Evolutionary conservation across 1,140 invertebrate species (phyloP).

Genomic region (Drosophila burlai): DNA sequence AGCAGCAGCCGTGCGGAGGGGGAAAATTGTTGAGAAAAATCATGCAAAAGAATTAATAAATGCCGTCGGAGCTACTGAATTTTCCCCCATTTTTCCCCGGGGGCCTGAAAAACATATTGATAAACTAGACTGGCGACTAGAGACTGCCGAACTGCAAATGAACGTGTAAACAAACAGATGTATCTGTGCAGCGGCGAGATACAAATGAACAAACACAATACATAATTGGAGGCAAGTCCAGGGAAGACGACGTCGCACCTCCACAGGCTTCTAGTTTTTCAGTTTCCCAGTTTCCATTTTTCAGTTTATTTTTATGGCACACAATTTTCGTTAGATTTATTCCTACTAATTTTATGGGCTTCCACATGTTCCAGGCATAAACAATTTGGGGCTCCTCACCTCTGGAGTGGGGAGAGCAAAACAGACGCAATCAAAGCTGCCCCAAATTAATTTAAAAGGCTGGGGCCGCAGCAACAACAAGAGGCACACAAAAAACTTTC

Average conservation of each 20-base stretch:
- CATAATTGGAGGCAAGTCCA: conserved; percentile 45
- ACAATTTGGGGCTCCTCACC: conserved; percentile 52
- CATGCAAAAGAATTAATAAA: conserved; percentile 58
- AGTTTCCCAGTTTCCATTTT: conserved; percentile 22
- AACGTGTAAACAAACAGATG: conserved; percentile 60
- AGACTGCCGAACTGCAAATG: conserved; percentile 25
- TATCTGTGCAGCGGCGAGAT: conserved; percentile 54
- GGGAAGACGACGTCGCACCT: neutral
- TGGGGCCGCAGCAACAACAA: conserved; percentile 19
- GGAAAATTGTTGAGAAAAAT: conserved; percentile 40
- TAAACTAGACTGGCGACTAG: conserved; percentile 29
- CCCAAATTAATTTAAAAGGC: conserved; percentile 81
- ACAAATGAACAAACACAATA: conserved; percentile 68
- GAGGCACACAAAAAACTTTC: conserved; percentile 41
- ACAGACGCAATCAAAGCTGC: conserved; percentile 73
- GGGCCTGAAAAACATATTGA: conserved; percentile 42
- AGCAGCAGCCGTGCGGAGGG: neutral
- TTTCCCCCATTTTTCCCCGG: conserved; percentile 1
- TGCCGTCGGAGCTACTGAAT: conserved; percentile 10
- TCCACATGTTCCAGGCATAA: conserved; percentile 71
- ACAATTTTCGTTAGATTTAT: conserved; percentile 46
- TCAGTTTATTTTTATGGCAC: conserved; percentile 74
- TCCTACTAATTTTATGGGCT: conserved; percentile 55
- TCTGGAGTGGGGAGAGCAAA: conserved; percentile 31
- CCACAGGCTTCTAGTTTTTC: conserved; percentile 10